These are phyloP conservation scores for Phyllotreta cruciferae DNA, from an alignment of 2,888 invertebrate species.

Conservation along the genomic window DNA sequence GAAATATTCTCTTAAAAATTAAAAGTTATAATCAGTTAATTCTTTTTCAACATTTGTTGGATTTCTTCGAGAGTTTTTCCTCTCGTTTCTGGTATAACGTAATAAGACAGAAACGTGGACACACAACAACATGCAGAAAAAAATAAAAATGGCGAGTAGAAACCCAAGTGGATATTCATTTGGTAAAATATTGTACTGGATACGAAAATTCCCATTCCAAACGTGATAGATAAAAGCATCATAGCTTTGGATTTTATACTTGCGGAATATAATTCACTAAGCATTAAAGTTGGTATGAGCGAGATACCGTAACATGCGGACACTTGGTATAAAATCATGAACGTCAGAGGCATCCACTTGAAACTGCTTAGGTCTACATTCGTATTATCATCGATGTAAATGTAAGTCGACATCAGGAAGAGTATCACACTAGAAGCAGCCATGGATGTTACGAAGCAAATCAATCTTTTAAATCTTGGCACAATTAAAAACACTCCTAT, in stretches of 20 bases:
- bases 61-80: conserved; percentile 57
- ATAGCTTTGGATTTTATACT: conserved; percentile 53
- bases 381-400: conserved; percentile 39
- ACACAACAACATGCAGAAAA: conserved; percentile 48
- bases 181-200: conserved; percentile 51
- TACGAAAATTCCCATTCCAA: conserved; percentile 44
- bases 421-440: conserved; percentile 2
- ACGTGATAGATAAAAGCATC: conserved; percentile 45
- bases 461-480: not conserved
- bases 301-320: conserved; percentile 48
- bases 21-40: not conserved
- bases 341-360: conserved; percentile 49
- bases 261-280: conserved; percentile 52
- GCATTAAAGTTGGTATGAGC: conserved; percentile 51
- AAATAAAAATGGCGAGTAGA: conserved; percentile 52
- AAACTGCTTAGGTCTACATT: conserved; percentile 6
- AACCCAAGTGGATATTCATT: conserved; percentile 48
- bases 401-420: conserved; percentile 39
- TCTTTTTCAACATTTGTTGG: conserved; percentile 46
- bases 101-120: conserved; percentile 47
- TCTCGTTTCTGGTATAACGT: conserved; percentile 55
- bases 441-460: not conserved
- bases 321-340: conserved; percentile 49
- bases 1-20: not conserved
- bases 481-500: not conserved